Evolutionary conservation across 2,888 invertebrate species (phyloP).

Genomic region (Actias luna): DNA sequence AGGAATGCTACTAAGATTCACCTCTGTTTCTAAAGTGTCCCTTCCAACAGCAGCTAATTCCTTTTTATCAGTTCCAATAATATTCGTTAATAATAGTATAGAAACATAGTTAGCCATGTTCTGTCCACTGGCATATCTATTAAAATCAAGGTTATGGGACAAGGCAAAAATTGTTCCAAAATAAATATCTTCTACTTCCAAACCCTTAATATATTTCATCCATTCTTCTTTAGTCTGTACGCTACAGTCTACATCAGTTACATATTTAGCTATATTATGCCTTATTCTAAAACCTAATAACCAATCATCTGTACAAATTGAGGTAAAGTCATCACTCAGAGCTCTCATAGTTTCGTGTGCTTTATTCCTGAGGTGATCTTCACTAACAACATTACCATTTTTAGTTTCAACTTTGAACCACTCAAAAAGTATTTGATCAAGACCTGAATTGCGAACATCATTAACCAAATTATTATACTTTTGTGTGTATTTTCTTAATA

Average conservation of each 20-base stretch:
- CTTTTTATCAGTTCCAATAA: slow-evolving; percentile 36
- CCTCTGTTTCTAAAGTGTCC: slow-evolving; percentile 31
- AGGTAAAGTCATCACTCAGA: slow-evolving; percentile 31
- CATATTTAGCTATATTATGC: slow-evolving; percentile 40
- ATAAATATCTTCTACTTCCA: slow-evolving; percentile 35
- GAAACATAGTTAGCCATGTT: slow-evolving; percentile 36
- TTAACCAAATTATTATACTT: slow-evolving; percentile 34
- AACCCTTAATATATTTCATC: slow-evolving; percentile 32
- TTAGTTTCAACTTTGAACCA: slow-evolving; percentile 40
- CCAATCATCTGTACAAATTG: slow-evolving; percentile 39
- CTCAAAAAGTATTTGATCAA: slow-evolving; percentile 40
- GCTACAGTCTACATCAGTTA: slow-evolving; percentile 26
- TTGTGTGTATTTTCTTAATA: slow-evolving; percentile 38
- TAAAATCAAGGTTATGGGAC: slow-evolving; percentile 35
- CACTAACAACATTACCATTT: slow-evolving; percentile 34
- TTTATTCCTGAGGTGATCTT: slow-evolving; percentile 34
- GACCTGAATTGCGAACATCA: slow-evolving; percentile 32
- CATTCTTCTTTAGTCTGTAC: slow-evolving; percentile 33
- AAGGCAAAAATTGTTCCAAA: slow-evolving; percentile 40
- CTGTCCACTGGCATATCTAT: slow-evolving; percentile 33
- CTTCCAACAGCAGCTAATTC: slow-evolving; percentile 39
- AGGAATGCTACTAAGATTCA: slow-evolving; percentile 36
- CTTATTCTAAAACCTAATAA: slow-evolving; percentile 38
- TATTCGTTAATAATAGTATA: slow-evolving; percentile 38
- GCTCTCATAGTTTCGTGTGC: slow-evolving; percentile 36